Base-by-base conservation (phyloP, 2,888 invertebrate species). In the Phaedon cochleariae region DNA sequence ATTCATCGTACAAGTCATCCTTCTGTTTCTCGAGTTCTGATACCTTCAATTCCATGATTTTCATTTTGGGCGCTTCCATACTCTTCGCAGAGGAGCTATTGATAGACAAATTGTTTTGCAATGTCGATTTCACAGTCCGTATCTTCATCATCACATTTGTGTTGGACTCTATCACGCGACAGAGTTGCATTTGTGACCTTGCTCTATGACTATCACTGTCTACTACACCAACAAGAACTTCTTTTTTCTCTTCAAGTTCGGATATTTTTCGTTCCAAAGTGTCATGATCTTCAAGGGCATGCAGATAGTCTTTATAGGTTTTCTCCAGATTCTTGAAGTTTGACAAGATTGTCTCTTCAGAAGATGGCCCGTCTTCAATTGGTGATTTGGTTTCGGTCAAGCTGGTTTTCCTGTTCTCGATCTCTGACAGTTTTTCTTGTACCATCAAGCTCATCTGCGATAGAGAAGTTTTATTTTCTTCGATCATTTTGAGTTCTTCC, bases 1-100 rank as follows among this genome's bases (percentile, higher is more conserved):
- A 58, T 6, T 71, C 68, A 2, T 70, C 65, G 12, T 75, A 67
- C n/a, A 75, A 34, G 3, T 55, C 41, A 7, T 64, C 60, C 59
- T 72, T 74, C 48, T 72, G 59, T 6, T 65, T 67, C 31, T 74
- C 74, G 15, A 74, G 46, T n/a, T 68, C 69, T 0, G 66, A 65
- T n/a, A 74, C 67, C 68, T 67, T 72, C 9, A 63, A 29, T 46
- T 70, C 70, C 4, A 73, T 48, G 17, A 65, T 59, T 4, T 68
- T 62, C 31, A 61, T 70, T 57, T 67, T 67, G 5, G 53, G 54
- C 21, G 1, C 34, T 15, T 59, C 62, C 12, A 64, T 5, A 10
- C 22, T 12, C 31, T 54, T 63, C n/a, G 48, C 26, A 17, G 63
- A 45, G 0, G 51, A 41, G 5, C 17, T 49, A 12, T 58, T 59